Evolutionary conservation across 1,140 invertebrate genomes (phyloP).

Genomic region (Thalassaphorura encarpata): DNA sequence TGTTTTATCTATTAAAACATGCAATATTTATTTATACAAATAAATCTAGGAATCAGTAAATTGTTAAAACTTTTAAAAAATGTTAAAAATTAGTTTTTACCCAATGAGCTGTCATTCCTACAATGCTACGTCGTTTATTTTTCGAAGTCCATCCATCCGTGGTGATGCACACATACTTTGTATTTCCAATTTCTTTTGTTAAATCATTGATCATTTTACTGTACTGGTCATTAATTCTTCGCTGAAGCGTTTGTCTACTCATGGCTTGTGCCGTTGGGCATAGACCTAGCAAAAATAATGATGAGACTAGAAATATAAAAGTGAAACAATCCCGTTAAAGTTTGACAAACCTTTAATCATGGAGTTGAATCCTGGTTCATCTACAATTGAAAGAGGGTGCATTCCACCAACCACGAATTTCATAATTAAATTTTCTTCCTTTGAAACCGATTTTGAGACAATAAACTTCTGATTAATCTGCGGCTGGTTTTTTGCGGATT

Average conservation of each 20-base stretch:
- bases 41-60: background rate
- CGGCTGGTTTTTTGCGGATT: background rate
- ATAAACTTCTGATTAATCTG: background rate
- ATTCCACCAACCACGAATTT: constrained; percentile 3
- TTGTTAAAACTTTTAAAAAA: background rate
- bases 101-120: constrained; percentile 4
- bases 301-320: too few relatives aligned
- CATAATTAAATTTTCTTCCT: background rate
- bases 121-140: background rate
- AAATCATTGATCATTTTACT: background rate
- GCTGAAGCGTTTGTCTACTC: too few relatives aligned
- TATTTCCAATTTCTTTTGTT: background rate
- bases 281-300: too few relatives aligned
- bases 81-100: background rate
- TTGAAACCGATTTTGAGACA: background rate
- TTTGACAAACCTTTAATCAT: too few relatives aligned
- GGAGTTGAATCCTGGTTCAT: too few relatives aligned
- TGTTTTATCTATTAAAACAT: background rate
- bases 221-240: too few relatives aligned
- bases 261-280: too few relatives aligned
- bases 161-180: constrained; percentile 6
- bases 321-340: too few relatives aligned
- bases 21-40: too few relatives aligned
- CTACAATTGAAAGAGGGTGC: constrained; percentile 1
- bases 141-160: constrained; percentile 1